Evolutionary conservation across 35 echinoderm and acorn worm genomes (phyloP), one percentile per base, ranked within the genome.

Genomic region (Apostichopus japonicus): DNA sequence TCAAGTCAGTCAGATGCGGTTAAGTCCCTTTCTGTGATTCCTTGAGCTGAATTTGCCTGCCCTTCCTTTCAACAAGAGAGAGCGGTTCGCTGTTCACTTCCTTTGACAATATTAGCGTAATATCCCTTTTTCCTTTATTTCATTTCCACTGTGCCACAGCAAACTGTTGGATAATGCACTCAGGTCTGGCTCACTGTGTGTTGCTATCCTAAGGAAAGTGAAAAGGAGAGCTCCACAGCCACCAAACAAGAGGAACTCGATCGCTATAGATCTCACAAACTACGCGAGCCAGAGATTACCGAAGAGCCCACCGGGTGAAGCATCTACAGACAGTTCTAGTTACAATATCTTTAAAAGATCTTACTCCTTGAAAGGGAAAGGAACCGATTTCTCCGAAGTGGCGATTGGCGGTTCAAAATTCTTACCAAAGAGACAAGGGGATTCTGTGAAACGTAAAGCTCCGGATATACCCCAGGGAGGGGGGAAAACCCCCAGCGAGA

Each of bases 131-230:
- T 56, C 54, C 86, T 73, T 72, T 72, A 33, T 89, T 89, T 73
- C 86, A 89, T 89, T 72, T 84, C 53, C 81, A 89, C 86, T 65
- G 15, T 44, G 7, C 57, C 86, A 72, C 86, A 89, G 86, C 17
- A 89, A 89, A 25, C 86, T 89, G 67, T 65, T 89, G 62, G 86
- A 89, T n/a, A 67, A 89, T 89, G 86, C 86, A 72, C 86, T 89
- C 63, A 89, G 33, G 86, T 89, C 86, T 65, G 86, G 86, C 19
- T 24, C 86, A 57, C 14, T 89, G n/a, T 89, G 86, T 73, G 17
- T 89, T n/a, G 86, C 86, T n/a, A 56, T 89, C 1, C 61, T 89
- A 25, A 89, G 86, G 86, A 89, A 73, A 33, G 61, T 89, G 6
- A 89, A 89, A 89, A 57, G 86, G 19, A 89, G 33, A 65, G 86